Percentiles rank a stretch among this genome's conserved stretches.
Conservation (phyloP, 2,797 vertebrate genomes). For the Oreonectes daqikongensis region DNA sequence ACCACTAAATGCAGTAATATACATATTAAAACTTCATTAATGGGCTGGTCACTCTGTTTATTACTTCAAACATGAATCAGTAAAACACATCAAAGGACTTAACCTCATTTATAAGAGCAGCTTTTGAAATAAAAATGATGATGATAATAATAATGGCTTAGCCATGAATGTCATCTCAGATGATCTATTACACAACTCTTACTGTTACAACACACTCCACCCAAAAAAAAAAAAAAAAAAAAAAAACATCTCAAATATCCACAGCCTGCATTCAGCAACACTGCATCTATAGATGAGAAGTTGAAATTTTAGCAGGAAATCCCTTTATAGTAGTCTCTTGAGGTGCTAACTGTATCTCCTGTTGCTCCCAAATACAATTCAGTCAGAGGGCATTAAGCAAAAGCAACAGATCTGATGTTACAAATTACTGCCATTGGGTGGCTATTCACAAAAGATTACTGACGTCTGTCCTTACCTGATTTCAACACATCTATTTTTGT, state of each 20-base stretch:
- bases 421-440: constrained; percentile 33
- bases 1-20: background rate
- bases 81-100: background rate
- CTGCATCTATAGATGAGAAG: background rate
- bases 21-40: background rate
- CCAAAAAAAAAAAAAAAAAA: constrained; percentile 4
- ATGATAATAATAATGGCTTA: background rate
- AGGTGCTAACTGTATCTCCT: background rate
- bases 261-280: background rate
- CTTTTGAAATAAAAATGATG: background rate
- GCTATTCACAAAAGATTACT: constrained; percentile 31
- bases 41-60: background rate
- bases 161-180: constrained; percentile 2
- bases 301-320: constrained; percentile 26
- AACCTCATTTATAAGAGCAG: background rate
- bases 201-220: constrained; percentile 21
- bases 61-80: background rate
- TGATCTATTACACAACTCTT: constrained; percentile 26
- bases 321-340: background rate
- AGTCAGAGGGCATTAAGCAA: background rate
- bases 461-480: constrained; percentile 26
- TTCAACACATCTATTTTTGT: constrained; percentile 29
- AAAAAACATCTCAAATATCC: background rate
- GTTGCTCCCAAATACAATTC: constrained; percentile 13
- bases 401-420: constrained; percentile 22